A percentile compares a stretch with the other conserved stretches of the same genome.
phyloP scores from a whole-genome alignment of 2,797 vertebrate species.

The Pyrocephalus nanus region DNA sequence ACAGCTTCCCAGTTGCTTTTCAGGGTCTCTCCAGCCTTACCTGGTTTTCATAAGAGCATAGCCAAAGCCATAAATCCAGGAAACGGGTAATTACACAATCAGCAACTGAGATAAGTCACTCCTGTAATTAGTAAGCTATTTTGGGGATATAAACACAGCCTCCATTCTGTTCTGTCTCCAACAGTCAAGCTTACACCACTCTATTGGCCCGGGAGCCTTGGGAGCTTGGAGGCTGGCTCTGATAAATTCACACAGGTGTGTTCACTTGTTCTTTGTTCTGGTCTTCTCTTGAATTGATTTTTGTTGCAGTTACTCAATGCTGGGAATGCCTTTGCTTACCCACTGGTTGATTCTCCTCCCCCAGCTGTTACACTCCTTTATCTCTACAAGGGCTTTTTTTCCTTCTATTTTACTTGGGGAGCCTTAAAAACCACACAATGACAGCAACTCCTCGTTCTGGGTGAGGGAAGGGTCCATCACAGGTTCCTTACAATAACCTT shows the following conservation, averaged over 20 bases:
- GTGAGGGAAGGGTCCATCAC: not conserved
- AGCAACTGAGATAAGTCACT: not conserved
- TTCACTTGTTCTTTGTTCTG: not conserved
- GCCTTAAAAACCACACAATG: not conserved
- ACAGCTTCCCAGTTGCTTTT: not conserved
- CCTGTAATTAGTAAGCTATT: not conserved
- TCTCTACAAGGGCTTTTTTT: not conserved
- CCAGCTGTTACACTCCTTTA: not conserved
- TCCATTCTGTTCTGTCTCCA: not conserved
- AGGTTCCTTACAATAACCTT: not conserved
- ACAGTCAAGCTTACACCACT: not conserved
- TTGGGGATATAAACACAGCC: not conserved
- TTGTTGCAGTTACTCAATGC: not conserved
- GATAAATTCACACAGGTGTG: not conserved
- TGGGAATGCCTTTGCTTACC: not conserved
- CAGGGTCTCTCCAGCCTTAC: not conserved
- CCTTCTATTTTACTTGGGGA: not conserved
- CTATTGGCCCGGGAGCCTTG: fast-evolving
- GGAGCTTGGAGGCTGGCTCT: not conserved
- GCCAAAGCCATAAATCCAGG: not conserved
- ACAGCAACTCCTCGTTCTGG: not conserved
- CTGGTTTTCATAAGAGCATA: fast-evolving
- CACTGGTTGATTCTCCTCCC: not conserved
- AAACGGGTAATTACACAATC: not conserved
- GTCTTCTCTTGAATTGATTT: not conserved